Evolutionary conservation across 2,113 vertebrate genomes (phyloP), one percentile per base, ranked within the genome.

Genomic region (Glaucidium brasilianum): DNA sequence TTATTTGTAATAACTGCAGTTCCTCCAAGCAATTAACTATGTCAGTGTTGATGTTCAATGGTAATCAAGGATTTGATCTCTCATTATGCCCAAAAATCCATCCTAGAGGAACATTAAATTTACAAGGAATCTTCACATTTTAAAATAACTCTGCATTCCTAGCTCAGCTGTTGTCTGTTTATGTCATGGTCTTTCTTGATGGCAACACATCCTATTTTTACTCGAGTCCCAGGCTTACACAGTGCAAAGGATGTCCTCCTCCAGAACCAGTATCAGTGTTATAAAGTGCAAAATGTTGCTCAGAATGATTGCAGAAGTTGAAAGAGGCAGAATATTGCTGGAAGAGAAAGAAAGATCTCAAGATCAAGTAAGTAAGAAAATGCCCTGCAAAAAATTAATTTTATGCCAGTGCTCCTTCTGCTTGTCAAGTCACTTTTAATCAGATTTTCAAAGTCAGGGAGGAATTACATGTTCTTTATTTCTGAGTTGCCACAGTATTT

Each of bases 81-180:
- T 77, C 3, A 1, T 69, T 91, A 50, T 63, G 27, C 29, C 9
- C 34, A 7, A 78, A 92, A 87, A 64, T 56, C n/a, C 23, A 39
- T 72, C 55, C 63, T 75, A 81, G 67, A 87, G 37, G 52, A 86
- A n/a, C 15, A 35, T 52, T 60, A 68, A n/a, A 84, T 74, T 94
- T 92, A 59, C 34, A 85, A 56, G 60, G 30, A 91, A 64, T 41
- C 6, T 23, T 94, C 26, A 39, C 43, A 45, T 87, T 92, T 91
- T 23, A 81, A 94, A 94, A 90, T 91, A 81, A 45, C 26, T 22
- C 5, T 69, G 15, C 25, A 47, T 78, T 91, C 76, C 12, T 37
- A 68, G 15, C 92, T 95, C 77, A 94, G 69, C 64, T 85, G 45
- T 90, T 93, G n/a, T 45, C 43, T 74, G 16, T 85, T 94, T 84